A percentile compares a stretch with the other conserved stretches of the same genome.
Evolutionary conservation across 2,113 vertebrate genomes (phyloP).

Genomic region (Bolborhynchus lineola): DNA sequence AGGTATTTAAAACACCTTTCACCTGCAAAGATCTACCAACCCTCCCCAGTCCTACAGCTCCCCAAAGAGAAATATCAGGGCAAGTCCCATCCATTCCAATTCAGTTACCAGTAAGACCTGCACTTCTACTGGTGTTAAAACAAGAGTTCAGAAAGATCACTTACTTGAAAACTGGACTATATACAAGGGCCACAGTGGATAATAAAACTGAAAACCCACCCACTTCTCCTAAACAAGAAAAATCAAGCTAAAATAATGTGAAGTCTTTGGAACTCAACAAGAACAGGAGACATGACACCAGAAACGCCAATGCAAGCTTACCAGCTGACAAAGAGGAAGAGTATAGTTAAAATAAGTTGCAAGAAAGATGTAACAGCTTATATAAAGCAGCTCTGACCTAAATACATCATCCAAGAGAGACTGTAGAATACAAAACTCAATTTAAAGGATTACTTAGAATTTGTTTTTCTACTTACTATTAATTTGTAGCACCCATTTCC

Average conservation of each 20-base stretch:
- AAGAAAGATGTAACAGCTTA: background rate
- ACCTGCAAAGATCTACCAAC: background rate
- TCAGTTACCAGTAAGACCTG: background rate
- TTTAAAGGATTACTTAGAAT: background rate
- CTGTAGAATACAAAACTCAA: background rate
- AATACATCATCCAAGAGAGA: background rate
- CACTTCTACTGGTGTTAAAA: background rate
- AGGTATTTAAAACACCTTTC: background rate
- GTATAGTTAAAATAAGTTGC: background rate
- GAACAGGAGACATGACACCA: background rate
- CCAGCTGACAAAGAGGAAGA: background rate
- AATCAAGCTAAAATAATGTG: background rate
- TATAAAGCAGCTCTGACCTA: background rate
- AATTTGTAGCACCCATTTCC: background rate
- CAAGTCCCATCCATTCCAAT: background rate
- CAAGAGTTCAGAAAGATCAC: background rate
- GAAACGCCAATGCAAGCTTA: background rate
- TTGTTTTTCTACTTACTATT: background rate
- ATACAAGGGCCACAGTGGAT: background rate
- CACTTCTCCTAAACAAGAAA: background rate
- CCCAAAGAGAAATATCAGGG: background rate
- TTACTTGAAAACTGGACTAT: background rate
- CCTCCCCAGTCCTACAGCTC: background rate
- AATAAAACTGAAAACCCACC: rapidly evolving
- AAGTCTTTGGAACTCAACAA: background rate